A percentile compares a stretch with the other conserved stretches of the same genome.
These are phyloP conservation scores for Bombus difficillimus DNA, from an alignment of 1,140 invertebrate species.

Conservation along the genomic window DNA sequence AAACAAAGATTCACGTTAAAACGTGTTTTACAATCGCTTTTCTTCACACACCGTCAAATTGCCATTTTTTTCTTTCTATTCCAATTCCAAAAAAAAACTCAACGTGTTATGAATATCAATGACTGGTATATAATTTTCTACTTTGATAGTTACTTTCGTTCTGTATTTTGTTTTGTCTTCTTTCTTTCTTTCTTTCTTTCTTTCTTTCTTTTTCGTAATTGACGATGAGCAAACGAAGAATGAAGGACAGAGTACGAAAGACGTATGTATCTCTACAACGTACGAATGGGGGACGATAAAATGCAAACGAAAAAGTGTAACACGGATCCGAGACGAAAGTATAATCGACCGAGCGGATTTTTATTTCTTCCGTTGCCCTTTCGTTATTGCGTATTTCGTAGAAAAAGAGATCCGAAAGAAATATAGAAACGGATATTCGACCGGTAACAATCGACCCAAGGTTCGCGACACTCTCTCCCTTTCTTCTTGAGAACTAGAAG, in stretches of 20 bases:
- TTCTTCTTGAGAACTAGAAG: not conserved
- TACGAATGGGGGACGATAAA: not conserved
- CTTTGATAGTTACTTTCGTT: not conserved
- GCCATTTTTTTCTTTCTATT: not conserved
- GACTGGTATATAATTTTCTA: not conserved
- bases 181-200: not conserved
- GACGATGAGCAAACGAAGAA: not conserved
- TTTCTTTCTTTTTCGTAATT: not conserved
- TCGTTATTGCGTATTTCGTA: too few relatives aligned
- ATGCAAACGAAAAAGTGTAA: not conserved
- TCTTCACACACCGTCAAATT: not conserved
- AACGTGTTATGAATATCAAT: not conserved
- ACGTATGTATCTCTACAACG: not conserved
- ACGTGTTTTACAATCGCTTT: not conserved
- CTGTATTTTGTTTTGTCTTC: not conserved
- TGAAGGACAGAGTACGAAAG: not conserved
- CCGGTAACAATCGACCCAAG: not conserved
- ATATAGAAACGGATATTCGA: not conserved
- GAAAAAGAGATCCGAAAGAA: not conserved
- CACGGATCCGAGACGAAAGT: not conserved
- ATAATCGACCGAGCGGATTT: not conserved
- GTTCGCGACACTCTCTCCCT: conserved; percentile 15
- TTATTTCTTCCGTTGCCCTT: not conserved
- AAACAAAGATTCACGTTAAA: not conserved
- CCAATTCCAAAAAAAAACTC: not conserved